phyloP scores from a whole-genome alignment of 2,113 vertebrate genomes.

The Ciconia stormi region DNA sequence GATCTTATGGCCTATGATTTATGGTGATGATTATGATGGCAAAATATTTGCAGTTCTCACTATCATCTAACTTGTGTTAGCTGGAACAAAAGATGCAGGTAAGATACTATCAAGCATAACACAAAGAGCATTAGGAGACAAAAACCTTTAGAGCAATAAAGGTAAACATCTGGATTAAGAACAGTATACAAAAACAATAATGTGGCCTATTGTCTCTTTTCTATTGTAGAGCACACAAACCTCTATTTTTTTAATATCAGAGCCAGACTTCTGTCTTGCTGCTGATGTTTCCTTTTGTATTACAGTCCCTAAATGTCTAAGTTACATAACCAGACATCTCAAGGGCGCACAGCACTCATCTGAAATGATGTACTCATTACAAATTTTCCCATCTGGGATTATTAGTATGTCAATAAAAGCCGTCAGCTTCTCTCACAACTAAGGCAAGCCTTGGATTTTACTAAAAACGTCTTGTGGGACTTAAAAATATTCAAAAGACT shows the following conservation, averaged over 20 bases:
- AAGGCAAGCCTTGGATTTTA: not conserved
- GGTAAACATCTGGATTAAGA: constrained; percentile 9
- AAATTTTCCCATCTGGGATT: constrained; percentile 18
- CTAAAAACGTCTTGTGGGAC: not conserved
- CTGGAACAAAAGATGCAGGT: constrained; percentile 9
- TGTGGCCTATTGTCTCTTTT: not conserved
- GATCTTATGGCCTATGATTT: constrained; percentile 75
- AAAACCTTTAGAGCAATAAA: not conserved
- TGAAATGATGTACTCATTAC: constrained; percentile 37
- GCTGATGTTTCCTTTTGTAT: not conserved
- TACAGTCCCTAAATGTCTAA: not conserved
- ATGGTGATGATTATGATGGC: constrained; percentile 73
- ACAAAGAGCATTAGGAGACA: not conserved
- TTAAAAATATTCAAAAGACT: not conserved
- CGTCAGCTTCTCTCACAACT: not conserved
- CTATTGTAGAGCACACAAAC: not conserved
- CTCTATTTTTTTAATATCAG: not conserved
- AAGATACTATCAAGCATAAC: not conserved
- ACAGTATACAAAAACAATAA: not conserved
- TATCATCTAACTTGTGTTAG: not conserved
- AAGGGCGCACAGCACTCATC: constrained; percentile 27
- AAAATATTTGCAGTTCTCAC: constrained; percentile 68
- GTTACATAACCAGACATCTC: constrained; percentile 41
- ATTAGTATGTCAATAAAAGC: constrained; percentile 27
- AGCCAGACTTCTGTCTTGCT: not conserved